Conservation (phyloP, 2,113 vertebrate species). For the Okapia johnstoni region DNA sequence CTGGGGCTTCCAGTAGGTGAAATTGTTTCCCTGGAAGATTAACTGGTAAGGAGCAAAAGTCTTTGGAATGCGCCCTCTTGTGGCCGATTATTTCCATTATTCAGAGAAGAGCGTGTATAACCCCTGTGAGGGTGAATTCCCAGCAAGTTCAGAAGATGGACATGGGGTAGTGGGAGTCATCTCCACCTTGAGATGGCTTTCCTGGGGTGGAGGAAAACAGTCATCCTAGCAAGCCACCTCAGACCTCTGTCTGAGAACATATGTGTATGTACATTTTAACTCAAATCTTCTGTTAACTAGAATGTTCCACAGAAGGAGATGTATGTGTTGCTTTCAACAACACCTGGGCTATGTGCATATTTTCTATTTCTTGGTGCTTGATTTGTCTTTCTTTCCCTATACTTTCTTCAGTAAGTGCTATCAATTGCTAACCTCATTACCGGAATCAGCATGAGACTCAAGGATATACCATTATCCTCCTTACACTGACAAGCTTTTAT, state of each 20-base stretch:
- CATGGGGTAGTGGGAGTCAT: background rate
- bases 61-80: conserved; percentile 84
- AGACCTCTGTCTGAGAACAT: background rate
- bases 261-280: background rate
- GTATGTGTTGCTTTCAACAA: background rate
- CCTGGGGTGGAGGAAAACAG: background rate
- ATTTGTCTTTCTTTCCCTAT: background rate
- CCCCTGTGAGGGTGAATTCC: background rate
- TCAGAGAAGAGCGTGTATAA: background rate
- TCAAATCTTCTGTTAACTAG: background rate
- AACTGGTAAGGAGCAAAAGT: conserved; percentile 63
- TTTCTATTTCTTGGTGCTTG: background rate
- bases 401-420: background rate
- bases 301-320: background rate
- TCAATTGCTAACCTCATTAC: conserved; percentile 19
- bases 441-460: conserved; percentile 40
- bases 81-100: conserved; percentile 64
- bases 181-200: background rate
- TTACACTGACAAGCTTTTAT: conserved; percentile 51
- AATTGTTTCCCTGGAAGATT: conserved; percentile 49
- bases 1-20: conserved; percentile 54
- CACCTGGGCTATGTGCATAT: background rate
- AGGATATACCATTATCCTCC: background rate
- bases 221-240: background rate
- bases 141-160: background rate